phyloP scores from a whole-genome alignment of 2,888 invertebrate species.

The Chalcis sispes region DNA sequence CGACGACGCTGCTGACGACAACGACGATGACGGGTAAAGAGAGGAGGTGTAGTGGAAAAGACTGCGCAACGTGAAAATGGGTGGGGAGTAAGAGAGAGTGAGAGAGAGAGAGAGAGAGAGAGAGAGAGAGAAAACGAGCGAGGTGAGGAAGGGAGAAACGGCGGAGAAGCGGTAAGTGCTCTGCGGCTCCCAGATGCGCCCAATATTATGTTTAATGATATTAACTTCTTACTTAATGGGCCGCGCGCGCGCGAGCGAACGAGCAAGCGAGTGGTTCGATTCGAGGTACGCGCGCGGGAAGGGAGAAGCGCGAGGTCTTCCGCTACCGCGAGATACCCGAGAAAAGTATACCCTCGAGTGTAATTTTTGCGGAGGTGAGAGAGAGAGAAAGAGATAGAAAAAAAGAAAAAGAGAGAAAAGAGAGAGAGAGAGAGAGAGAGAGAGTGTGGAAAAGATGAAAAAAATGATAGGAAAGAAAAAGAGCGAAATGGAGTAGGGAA shows the following conservation, averaged over 20 bases:
- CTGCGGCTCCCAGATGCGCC: constrained; percentile 76
- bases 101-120: constrained; percentile 44
- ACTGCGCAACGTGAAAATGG: constrained; percentile 55
- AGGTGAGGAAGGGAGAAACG: constrained; percentile 48
- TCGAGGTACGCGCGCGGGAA: constrained; percentile 69
- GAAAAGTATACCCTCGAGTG: constrained; percentile 69
- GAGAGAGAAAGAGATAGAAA: constrained; percentile 6
- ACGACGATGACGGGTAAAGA: constrained; percentile 51
- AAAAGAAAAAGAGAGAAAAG: constrained; percentile 21
- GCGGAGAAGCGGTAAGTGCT: constrained; percentile 72
- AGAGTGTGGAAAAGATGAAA: background rate
- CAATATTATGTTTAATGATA: constrained; percentile 77
- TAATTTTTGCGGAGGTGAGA: constrained; percentile 63
- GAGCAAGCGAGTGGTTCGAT: constrained; percentile 72
- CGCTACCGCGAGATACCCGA: constrained; percentile 54
- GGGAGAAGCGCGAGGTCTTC: constrained; percentile 59
- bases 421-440: constrained; percentile 28
- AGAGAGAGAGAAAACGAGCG: background rate
- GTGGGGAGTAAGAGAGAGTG: constrained; percentile 29
- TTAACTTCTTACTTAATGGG: constrained; percentile 77
- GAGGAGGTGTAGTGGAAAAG: constrained; percentile 53
- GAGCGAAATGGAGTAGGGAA: too few relatives aligned
- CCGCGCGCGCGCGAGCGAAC: constrained; percentile 68
- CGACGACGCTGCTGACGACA: constrained; percentile 56
- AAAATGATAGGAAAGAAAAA: too few relatives aligned